These are phyloP conservation scores for Drosophila emarginata DNA, from an alignment of 2,888 invertebrate species.

Conservation along the genomic window DNA sequence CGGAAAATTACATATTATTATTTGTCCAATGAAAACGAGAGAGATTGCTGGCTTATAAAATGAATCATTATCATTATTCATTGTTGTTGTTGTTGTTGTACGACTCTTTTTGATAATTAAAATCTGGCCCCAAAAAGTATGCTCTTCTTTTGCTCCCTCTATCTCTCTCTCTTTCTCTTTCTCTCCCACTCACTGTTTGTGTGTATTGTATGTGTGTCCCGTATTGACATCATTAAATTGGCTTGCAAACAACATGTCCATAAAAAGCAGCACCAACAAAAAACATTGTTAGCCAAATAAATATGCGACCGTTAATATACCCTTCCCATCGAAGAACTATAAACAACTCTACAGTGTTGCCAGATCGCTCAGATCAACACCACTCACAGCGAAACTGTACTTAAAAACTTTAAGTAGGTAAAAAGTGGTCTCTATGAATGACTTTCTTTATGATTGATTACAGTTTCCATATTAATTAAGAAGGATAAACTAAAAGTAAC, in stretches of 20 bases:
- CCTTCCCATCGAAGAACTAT: background rate
- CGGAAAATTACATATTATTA: constrained; percentile 80
- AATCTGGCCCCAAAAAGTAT: constrained; percentile 56
- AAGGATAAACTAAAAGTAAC: too few relatives aligned
- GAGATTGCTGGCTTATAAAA: constrained; percentile 26
- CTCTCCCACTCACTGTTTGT: constrained; percentile 13
- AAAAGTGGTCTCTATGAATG: too few relatives aligned
- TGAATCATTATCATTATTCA: constrained; percentile 58
- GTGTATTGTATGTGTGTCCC: constrained; percentile 11
- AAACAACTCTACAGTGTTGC: background rate
- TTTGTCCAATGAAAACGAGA: constrained; percentile 57
- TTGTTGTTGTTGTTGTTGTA: constrained; percentile 25
- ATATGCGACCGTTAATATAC: background rate
- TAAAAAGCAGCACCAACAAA: background rate
- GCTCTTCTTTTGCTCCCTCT: constrained; percentile 34
- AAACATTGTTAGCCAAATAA: background rate
- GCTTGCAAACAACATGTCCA: constrained; percentile 21
- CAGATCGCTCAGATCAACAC: too few relatives aligned
- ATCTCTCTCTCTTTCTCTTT: constrained; percentile 10
- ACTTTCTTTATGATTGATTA: too few relatives aligned
- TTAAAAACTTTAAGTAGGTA: too few relatives aligned
- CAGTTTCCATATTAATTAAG: too few relatives aligned
- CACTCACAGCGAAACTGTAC: too few relatives aligned
- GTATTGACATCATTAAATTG: constrained; percentile 54
- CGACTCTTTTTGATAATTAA: constrained; percentile 61